Percentiles rank a stretch among this genome's conserved stretches.
Conservation (phyloP, 2,113 vertebrate genomes). For the Saccopteryx leptura region DNA sequence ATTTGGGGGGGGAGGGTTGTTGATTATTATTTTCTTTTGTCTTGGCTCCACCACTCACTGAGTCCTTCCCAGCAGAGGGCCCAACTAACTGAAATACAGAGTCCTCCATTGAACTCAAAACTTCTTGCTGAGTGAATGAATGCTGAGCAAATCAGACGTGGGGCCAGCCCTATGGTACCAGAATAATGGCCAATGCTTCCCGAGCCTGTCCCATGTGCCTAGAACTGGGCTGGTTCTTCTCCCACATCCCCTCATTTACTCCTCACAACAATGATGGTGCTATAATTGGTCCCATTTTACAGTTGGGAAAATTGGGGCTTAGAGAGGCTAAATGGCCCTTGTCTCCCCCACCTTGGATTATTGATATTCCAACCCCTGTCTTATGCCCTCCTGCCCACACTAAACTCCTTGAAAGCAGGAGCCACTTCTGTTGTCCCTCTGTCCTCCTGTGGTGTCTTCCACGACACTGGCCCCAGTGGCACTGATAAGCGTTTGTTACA, state of each 20-base stretch:
- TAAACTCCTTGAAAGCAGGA: not conserved
- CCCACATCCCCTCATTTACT: not conserved
- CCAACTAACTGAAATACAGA: not conserved
- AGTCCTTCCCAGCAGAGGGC: not conserved
- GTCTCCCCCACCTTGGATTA: not conserved
- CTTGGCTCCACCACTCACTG: not conserved
- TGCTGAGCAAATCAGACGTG: not conserved
- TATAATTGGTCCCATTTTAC: not conserved
- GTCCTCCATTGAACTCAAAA: not conserved
- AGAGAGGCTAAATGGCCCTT: not conserved
- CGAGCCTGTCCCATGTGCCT: accelerated
- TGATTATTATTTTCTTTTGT: not conserved
- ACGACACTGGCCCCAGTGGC: accelerated
- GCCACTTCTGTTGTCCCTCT: not conserved
- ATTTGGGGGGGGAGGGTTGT: accelerated
- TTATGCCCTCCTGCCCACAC: not conserved
- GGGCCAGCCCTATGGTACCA: not conserved
- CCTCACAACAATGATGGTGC: not conserved
- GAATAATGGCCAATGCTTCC: not conserved
- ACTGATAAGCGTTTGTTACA: not conserved
- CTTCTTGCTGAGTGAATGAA: not conserved
- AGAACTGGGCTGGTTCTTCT: not conserved
- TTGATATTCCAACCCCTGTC: not conserved
- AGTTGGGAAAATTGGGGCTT: not conserved
- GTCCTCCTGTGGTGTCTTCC: not conserved